Conservation (phyloP, 1,140 invertebrate species). For the Pseudoatta argentina region DNA sequence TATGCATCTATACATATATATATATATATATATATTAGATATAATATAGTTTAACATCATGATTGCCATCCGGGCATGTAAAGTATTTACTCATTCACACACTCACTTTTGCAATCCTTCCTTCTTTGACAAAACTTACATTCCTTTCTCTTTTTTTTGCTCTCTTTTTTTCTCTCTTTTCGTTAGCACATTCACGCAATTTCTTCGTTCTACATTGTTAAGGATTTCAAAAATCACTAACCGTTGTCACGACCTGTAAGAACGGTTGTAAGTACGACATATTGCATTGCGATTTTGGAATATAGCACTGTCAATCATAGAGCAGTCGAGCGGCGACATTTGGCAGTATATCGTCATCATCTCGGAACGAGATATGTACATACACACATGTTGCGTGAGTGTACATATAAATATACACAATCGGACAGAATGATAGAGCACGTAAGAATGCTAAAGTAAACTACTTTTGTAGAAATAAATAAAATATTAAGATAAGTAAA, state of each 20-base stretch:
- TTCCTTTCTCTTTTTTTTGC: not conserved
- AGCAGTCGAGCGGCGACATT: conserved; percentile 75
- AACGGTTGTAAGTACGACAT: conserved; percentile 85
- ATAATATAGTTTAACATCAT: conserved; percentile 31
- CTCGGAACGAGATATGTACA: conserved; percentile 19
- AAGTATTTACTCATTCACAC: conserved; percentile 64
- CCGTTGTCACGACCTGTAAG: conserved; percentile 76
- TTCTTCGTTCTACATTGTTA: conserved; percentile 67
- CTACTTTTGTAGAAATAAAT: not conserved
- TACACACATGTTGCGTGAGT: not conserved
- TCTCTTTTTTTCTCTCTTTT: conserved; percentile 21
- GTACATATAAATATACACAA: conserved; percentile 2
- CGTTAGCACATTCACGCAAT: conserved; percentile 64
- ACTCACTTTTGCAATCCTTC: conserved; percentile 16
- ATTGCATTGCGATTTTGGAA: conserved; percentile 86
- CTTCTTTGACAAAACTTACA: conserved; percentile 28
- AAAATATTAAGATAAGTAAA: not conserved
- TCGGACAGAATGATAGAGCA: not conserved
- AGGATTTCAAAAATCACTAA: conserved; percentile 75
- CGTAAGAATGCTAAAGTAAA: not conserved
- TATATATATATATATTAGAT: conserved; percentile 67
- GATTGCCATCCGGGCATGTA: conserved; percentile 15
- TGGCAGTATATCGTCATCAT: conserved; percentile 80
- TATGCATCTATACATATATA: conserved; percentile 14
- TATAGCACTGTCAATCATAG: conserved; percentile 79